These are phyloP conservation scores for Nomada hirtipes DNA, from an alignment of 2,888 invertebrate genomes.

Conservation along the genomic window DNA sequence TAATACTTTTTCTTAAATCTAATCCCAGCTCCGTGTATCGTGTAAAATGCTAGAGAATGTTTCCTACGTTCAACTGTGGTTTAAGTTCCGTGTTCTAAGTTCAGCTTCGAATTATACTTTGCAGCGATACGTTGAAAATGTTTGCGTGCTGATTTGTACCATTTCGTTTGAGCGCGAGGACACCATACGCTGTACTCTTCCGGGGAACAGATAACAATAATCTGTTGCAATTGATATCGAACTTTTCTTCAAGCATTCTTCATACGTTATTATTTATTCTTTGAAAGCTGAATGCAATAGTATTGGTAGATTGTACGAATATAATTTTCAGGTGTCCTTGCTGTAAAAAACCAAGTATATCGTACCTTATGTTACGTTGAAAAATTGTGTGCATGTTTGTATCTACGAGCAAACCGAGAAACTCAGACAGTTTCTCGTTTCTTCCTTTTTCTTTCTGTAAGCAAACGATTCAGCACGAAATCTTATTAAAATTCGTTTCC, in stretches of 20 bases:
- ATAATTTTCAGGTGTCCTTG: conserved; percentile 45
- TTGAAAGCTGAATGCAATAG: neutral
- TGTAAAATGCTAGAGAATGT: conserved; percentile 66
- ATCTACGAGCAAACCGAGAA: conserved; percentile 52
- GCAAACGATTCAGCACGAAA: conserved; percentile 73
- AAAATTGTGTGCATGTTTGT: conserved; percentile 75
- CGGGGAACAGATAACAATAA: neutral
- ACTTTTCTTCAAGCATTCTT: too few relatives aligned
- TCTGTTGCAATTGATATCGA: neutral
- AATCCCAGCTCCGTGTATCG: conserved; percentile 51
- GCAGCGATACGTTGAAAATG: conserved; percentile 51
- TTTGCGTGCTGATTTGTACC: conserved; percentile 52
- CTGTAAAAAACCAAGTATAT: conserved; percentile 1
- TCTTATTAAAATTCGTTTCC: conserved; percentile 75
- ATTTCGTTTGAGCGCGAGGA: conserved; percentile 46
- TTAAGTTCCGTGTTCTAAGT: conserved; percentile 57
- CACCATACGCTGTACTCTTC: neutral
- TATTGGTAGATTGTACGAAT: neutral
- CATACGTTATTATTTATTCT: neutral
- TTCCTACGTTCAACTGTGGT: conserved; percentile 55
- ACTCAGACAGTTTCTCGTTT: conserved; percentile 23
- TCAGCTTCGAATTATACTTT: conserved; percentile 52
- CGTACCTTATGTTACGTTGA: conserved; percentile 49
- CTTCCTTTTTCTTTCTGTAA: conserved; percentile 44
- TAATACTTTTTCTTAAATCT: conserved; percentile 17